These are phyloP conservation scores for Thaumatotibia leucotreta DNA, from an alignment of 1,140 invertebrate genomes.

Conservation along the genomic window DNA sequence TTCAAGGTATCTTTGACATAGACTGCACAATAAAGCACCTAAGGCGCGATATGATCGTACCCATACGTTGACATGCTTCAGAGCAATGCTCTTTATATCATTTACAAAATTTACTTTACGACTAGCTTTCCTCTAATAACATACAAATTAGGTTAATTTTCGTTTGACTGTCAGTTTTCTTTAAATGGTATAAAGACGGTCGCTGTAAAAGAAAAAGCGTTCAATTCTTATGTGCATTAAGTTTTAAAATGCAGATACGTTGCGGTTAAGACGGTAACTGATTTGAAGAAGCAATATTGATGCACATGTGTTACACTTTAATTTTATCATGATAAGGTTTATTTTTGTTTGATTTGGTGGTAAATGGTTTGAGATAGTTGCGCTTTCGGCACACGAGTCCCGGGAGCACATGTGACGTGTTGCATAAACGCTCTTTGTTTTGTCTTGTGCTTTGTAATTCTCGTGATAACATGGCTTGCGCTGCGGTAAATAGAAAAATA, in stretches of 20 bases:
- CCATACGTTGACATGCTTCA: slow-evolving; percentile 50
- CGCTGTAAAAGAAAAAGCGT: not conserved
- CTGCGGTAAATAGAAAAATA: not conserved
- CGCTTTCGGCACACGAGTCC: slow-evolving; percentile 22
- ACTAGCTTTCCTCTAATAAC: not conserved
- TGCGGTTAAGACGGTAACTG: not conserved
- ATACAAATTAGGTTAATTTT: not conserved
- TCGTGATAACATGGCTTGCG: slow-evolving; percentile 16
- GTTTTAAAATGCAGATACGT: not conserved
- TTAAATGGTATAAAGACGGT: not conserved
- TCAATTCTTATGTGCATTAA: not conserved
- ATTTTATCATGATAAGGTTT: not conserved
- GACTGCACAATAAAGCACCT: slow-evolving; percentile 37
- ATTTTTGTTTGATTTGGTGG: not conserved
- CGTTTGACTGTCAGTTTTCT: not conserved
- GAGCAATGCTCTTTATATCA: slow-evolving; percentile 32
- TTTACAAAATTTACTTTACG: not conserved
- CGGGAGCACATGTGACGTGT: slow-evolving; percentile 24
- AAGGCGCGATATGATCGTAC: slow-evolving; percentile 38
- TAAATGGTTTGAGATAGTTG: not conserved
- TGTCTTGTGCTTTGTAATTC: slow-evolving; percentile 20
- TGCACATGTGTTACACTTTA: not conserved
- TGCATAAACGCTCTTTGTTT: slow-evolving; percentile 27
- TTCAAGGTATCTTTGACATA: not conserved
- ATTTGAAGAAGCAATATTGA: not conserved